phyloP scores from a whole-genome alignment of 2,797 vertebrate species.

The Manis pentadactyla region DNA sequence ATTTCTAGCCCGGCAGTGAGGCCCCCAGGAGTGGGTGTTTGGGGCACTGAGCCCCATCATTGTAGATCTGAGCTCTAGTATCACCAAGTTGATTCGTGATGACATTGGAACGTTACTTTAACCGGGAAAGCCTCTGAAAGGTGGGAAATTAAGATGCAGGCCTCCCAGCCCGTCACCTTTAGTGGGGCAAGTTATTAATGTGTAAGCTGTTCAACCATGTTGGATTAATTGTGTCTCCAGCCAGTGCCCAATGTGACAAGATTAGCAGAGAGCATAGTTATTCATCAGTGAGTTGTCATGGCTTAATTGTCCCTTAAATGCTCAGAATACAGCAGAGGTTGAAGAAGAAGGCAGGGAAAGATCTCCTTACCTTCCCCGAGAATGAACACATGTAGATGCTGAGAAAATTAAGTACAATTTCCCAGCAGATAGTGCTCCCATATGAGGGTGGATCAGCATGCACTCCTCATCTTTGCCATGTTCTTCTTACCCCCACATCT shows the following conservation, averaged over 20 bases:
- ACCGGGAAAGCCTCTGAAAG: conserved; percentile 40
- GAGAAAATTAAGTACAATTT: conserved; percentile 62
- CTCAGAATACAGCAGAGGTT: conserved; percentile 71
- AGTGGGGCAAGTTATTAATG: conserved; percentile 79
- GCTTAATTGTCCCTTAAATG: conserved; percentile 82
- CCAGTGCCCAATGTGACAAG: conserved; percentile 83
- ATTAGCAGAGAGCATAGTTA: conserved; percentile 82
- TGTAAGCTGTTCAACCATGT: conserved; percentile 70
- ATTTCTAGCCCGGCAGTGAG: conserved; percentile 60
- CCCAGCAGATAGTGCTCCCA: conserved; percentile 16
- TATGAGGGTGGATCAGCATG: neutral
- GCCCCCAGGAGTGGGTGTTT: neutral
- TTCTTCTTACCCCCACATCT: neutral
- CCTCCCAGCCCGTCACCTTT: conserved; percentile 72
- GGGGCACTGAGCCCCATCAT: neutral
- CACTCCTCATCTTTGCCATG: neutral
- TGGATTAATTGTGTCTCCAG: conserved; percentile 84
- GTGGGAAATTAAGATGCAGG: conserved; percentile 77
- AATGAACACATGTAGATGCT: conserved; percentile 4
- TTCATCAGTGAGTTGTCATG: conserved; percentile 82
- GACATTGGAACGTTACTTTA: conserved; percentile 59
- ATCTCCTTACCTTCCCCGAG: conserved; percentile 57
- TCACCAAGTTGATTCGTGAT: neutral
- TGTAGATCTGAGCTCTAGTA: conserved; percentile 11
- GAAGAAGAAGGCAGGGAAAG: conserved; percentile 62